phyloP scores from a whole-genome alignment of 2,113 vertebrate genomes.

The Chionodraco myersi region DNA sequence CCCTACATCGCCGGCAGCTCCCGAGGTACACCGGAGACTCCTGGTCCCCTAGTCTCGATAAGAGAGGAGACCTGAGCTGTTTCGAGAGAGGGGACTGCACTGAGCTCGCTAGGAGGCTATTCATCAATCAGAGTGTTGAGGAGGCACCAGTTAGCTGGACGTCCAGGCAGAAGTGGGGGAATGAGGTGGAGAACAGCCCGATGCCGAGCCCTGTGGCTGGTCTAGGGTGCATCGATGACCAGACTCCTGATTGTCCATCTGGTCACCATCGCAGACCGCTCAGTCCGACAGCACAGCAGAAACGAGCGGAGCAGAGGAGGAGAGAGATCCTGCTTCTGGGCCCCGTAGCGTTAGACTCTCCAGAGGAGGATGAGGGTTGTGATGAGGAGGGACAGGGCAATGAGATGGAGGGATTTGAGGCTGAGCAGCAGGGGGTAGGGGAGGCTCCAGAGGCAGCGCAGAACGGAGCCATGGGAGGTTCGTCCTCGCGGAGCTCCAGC shows the following conservation, averaged over 20 bases:
- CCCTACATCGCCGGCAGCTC: slow-evolving; percentile 75
- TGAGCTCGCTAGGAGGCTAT: slow-evolving; percentile 72
- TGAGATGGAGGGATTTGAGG: slow-evolving; percentile 16
- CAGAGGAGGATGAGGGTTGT: slow-evolving; percentile 75
- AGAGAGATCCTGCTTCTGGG: slow-evolving; percentile 83
- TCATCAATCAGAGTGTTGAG: slow-evolving; percentile 72
- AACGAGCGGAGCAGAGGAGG: slow-evolving; percentile 78
- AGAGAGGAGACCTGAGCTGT: slow-evolving; percentile 46
- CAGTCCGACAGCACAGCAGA: slow-evolving; percentile 66
- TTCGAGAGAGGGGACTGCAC: slow-evolving; percentile 65
- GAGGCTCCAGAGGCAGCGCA: slow-evolving; percentile 55
- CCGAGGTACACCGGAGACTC: slow-evolving; percentile 79
- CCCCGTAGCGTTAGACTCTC: slow-evolving; percentile 77
- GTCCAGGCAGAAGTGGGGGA: slow-evolving; percentile 76
- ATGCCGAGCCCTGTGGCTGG: slow-evolving; percentile 11
- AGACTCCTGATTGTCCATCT: not conserved
- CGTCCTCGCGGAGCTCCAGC: slow-evolving; percentile 82
- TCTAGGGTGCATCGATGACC: not conserved
- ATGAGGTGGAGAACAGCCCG: slow-evolving; percentile 39
- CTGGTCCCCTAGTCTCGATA: slow-evolving; percentile 60
- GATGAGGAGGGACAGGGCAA: slow-evolving; percentile 52
- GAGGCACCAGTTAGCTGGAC: slow-evolving; percentile 81
- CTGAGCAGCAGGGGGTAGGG: slow-evolving; percentile 1
- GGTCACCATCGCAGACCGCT: not conserved
- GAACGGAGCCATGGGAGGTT: slow-evolving; percentile 60